phyloP scores from a whole-genome alignment of 2,797 vertebrate genomes.

The Morus bassanus region DNA sequence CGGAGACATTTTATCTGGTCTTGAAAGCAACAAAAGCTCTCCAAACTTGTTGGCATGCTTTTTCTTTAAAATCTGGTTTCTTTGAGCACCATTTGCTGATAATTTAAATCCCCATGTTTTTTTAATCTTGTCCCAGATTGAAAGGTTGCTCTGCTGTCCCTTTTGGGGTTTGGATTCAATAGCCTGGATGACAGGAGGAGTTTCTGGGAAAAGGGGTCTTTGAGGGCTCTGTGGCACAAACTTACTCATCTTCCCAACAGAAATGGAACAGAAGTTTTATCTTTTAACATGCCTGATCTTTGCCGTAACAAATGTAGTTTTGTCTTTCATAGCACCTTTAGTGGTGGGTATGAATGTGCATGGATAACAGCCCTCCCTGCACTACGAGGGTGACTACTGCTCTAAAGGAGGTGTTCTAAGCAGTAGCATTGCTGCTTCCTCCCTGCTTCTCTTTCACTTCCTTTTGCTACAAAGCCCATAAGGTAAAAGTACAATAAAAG shows the following conservation, averaged over 20 bases:
- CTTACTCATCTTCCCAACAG: background rate
- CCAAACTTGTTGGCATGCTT: background rate
- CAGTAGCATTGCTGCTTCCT: background rate
- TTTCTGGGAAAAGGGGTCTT: background rate
- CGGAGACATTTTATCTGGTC: background rate
- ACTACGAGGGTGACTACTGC: accelerated
- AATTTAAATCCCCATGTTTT: background rate
- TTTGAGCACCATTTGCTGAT: background rate
- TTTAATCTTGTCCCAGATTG: background rate
- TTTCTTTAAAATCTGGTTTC: background rate
- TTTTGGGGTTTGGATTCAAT: background rate
- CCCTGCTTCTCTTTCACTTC: background rate
- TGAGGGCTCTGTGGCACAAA: background rate
- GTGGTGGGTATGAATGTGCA: background rate
- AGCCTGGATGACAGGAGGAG: background rate
- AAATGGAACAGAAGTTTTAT: background rate
- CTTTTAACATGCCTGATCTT: background rate
- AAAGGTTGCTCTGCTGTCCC: background rate
- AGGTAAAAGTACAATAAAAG: background rate
- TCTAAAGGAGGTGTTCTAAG: background rate
- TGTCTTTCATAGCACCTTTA: background rate
- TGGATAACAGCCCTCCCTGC: background rate
- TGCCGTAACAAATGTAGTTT: background rate
- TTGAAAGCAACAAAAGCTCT: background rate
- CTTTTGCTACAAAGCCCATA: background rate